A percentile compares a stretch with the other conserved stretches of the same genome.
phyloP scores from a whole-genome alignment of 2,888 invertebrate genomes.

The Hirtodrosophila cameraria region DNA sequence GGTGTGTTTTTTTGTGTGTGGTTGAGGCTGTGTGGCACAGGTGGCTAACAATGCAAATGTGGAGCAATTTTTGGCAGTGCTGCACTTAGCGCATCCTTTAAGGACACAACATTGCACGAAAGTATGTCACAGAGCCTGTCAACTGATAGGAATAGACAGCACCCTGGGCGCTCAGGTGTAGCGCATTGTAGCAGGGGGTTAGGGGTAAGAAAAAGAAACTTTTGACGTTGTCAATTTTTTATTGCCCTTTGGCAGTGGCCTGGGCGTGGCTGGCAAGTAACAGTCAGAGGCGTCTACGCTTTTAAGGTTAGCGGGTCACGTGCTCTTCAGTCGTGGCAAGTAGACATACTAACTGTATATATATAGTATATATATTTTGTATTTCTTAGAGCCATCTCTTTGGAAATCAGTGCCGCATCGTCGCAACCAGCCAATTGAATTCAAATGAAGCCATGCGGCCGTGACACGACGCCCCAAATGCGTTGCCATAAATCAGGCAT shows the following conservation, averaged over 20 bases:
- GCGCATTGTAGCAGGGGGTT: background rate
- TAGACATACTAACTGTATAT: background rate
- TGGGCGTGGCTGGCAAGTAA: slow-evolving; percentile 3
- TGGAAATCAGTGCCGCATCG: slow-evolving; percentile 48
- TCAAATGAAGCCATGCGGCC: slow-evolving; percentile 66
- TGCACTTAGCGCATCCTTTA: slow-evolving; percentile 44
- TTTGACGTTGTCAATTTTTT: slow-evolving; percentile 69
- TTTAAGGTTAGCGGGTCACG: slow-evolving; percentile 78
- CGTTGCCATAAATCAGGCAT: slow-evolving; percentile 74
- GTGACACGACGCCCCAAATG: slow-evolving; percentile 55
- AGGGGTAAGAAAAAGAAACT: background rate
- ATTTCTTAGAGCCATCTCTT: slow-evolving; percentile 16
- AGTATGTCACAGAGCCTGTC: slow-evolving; percentile 35
- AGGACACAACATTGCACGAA: slow-evolving; percentile 14
- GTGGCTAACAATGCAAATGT: slow-evolving; percentile 62
- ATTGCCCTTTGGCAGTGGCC: slow-evolving; percentile 66
- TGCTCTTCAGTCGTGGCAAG: slow-evolving; percentile 56
- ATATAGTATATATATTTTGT: background rate
- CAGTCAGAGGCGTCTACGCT: slow-evolving; percentile 8
- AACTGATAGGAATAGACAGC: slow-evolving; percentile 33
- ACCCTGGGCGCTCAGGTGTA: background rate
- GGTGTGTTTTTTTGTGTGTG: slow-evolving; percentile 38
- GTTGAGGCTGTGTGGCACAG: background rate
- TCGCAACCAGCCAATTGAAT: slow-evolving; percentile 66
- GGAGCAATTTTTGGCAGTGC: slow-evolving; percentile 42